phyloP scores from a whole-genome alignment of 2,888 invertebrate genomes.

The Branchellion lobata region DNA sequence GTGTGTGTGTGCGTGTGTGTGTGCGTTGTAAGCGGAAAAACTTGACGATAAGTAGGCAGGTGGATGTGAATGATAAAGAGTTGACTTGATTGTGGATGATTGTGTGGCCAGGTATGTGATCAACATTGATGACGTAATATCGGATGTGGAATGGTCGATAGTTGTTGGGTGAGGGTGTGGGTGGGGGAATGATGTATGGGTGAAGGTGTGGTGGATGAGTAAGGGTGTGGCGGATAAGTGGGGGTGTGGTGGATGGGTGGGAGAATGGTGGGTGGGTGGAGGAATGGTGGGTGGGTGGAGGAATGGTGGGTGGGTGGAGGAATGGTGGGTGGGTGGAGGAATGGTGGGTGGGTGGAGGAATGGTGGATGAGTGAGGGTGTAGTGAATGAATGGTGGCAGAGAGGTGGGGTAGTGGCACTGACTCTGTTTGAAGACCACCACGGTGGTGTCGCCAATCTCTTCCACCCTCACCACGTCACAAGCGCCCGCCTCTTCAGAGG shows the following conservation, averaged over 20 bases:
- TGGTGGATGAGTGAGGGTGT: no score
- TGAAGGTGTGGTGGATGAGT: background rate
- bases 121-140: no score
- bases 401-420: background rate
- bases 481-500: slow-evolving; percentile 84
- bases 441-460: slow-evolving; percentile 90
- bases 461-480: slow-evolving; percentile 85
- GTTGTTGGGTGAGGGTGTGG: background rate
- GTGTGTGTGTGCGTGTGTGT: no score
- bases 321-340: no score
- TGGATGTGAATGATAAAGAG: no score
- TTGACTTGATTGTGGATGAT: no score
- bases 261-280: no score
- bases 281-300: background rate
- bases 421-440: slow-evolving; percentile 86
- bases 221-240: no score
- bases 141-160: background rate
- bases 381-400: background rate
- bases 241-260: no score
- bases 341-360: background rate
- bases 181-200: background rate
- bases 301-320: background rate
- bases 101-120: no score
- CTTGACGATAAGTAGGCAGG: no score
- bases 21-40: no score